phyloP scores from a whole-genome alignment of 2,113 vertebrate species.

The Brachypteracias leptosomus region DNA sequence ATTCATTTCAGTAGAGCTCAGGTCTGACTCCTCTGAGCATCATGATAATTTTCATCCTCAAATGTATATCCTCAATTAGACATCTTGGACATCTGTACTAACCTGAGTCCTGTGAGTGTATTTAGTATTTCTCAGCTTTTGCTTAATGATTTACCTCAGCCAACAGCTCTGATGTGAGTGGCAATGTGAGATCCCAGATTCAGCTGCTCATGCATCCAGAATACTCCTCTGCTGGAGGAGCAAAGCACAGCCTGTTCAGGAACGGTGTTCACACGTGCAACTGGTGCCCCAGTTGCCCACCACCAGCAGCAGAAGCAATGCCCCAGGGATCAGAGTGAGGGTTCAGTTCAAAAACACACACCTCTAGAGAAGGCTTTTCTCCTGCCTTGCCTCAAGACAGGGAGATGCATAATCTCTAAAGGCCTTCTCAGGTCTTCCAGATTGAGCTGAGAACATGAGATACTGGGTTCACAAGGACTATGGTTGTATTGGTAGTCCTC shows the following conservation, averaged over 20 bases:
- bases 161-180: not conserved
- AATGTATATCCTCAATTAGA: not conserved
- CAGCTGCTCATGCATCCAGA: not conserved
- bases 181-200: not conserved
- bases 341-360: not conserved
- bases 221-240: not conserved
- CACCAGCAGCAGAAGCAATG: not conserved
- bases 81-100: not conserved
- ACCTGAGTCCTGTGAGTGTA: not conserved
- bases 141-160: not conserved
- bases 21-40: not conserved
- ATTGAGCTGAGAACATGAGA: not conserved
- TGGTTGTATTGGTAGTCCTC: not conserved
- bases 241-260: rapidly evolving
- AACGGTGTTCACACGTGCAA: rapidly evolving
- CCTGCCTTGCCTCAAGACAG: not conserved
- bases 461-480: not conserved
- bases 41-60: not conserved
- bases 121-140: not conserved
- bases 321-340: not conserved
- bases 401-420: not conserved
- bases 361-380: not conserved
- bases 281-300: not conserved
- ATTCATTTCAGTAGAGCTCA: not conserved
- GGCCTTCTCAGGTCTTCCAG: not conserved